Evolutionary conservation across 2,888 invertebrate species (phyloP).

Genomic region (Timema podura): DNA sequence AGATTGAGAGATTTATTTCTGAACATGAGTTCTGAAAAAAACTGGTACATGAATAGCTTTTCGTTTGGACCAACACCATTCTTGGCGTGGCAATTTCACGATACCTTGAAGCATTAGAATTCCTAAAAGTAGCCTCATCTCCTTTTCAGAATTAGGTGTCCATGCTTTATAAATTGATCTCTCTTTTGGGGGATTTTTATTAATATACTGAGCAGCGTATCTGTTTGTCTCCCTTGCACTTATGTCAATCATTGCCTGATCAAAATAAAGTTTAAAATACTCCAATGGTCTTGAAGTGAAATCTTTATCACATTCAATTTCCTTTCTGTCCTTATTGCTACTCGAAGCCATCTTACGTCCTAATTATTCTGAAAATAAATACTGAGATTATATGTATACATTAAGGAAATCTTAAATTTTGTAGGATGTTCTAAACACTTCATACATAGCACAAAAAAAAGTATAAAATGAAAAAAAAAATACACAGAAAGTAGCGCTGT

Average conservation of each 20-base stretch:
- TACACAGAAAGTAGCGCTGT: no score
- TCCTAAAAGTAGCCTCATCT: slow-evolving; percentile 4
- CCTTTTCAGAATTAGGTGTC: slow-evolving; percentile 5
- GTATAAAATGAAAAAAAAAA: no score
- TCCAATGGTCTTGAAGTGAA: slow-evolving; percentile 4
- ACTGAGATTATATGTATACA: no score
- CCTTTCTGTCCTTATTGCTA: no score
- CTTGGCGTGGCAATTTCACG: background rate
- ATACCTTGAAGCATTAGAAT: background rate
- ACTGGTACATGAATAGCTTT: background rate
- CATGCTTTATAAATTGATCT: slow-evolving; percentile 1
- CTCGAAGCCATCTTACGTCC: no score
- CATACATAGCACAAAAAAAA: no score
- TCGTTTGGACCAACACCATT: slow-evolving; percentile 2
- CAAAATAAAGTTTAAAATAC: slow-evolving; percentile 10
- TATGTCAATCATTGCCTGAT: slow-evolving; percentile 7
- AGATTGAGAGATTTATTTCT: slow-evolving; percentile 1
- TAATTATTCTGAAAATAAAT: no score
- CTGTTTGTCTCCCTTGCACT: background rate
- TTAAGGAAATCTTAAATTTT: no score
- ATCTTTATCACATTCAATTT: background rate
- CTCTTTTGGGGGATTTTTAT: background rate
- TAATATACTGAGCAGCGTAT: background rate
- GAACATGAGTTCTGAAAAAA: background rate
- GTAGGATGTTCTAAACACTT: no score